These are phyloP conservation scores for Rhegmatorhina hoffmannsi DNA, from an alignment of 2,113 vertebrate species.

Conservation along the genomic window DNA sequence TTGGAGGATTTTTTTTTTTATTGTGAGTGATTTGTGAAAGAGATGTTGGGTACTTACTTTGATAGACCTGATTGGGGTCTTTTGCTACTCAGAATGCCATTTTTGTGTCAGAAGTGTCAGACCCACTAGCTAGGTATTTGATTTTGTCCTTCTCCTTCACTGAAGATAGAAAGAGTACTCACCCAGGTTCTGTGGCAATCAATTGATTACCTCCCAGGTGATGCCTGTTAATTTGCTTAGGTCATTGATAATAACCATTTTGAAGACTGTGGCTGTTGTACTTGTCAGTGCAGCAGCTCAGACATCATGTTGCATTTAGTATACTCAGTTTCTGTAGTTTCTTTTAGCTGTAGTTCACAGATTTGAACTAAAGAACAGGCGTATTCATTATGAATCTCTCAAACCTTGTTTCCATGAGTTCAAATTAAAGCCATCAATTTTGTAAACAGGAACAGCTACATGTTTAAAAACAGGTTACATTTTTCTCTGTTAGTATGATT, in stretches of 20 bases:
- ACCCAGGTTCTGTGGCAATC: neutral
- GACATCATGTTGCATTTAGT: neutral
- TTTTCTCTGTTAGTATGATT: neutral
- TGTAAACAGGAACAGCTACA: neutral
- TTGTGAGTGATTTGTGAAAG: neutral
- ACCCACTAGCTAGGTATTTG: neutral
- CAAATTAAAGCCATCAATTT: neutral
- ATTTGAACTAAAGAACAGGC: neutral
- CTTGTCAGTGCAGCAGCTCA: neutral
- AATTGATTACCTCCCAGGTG: neutral
- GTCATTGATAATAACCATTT: neutral
- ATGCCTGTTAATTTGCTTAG: neutral
- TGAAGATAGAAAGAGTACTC: neutral
- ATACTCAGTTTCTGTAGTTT: neutral
- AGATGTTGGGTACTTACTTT: neutral
- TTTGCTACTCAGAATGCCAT: neutral
- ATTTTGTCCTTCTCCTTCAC: neutral
- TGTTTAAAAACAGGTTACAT: neutral
- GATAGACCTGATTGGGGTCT: neutral
- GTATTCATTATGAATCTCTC: neutral
- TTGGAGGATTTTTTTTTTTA: neutral
- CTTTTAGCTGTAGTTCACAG: neutral
- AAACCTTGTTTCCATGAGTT: neutral
- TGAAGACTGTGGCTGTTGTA: neutral
- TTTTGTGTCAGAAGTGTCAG: neutral